Base-by-base conservation (phyloP, 64 coral and sea anemone species). In the Dendrophyllia cribrosa region DNA sequence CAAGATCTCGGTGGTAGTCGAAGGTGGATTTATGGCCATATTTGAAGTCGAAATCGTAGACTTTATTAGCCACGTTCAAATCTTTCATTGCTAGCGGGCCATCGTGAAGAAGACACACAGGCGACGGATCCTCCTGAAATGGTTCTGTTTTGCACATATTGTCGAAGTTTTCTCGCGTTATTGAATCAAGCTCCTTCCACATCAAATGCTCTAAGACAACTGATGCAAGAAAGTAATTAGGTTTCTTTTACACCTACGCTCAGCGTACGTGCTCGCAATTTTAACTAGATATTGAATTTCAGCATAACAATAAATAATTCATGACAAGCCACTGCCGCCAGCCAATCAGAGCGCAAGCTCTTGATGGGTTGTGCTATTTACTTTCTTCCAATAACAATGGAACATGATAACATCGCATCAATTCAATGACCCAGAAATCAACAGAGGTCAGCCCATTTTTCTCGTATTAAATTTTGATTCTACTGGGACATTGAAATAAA, bases 41-140 rank as follows among this genome's bases (percentile, higher is more conserved):
- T 79, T 93, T 93, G 23, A 93, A 93, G 66, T 93, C 91, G 58
- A 93, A 93, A 87, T 93, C 91, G 79, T 66, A 93, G 49, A 48
- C 82, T 85, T 93, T 34, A 2, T 34, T 93, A 45, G 59, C 81
- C 58, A 69, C 51, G 43, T 61, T 68, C 4, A 73, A 78, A 61
- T 93, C 91, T 17, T 73, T 93, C 91, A 93, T 93, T 7, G 91
- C 48, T 6, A 89, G 74, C 43, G 80, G 80, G 19, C 46, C 44
- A 22, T 84, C 80, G 45, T 84, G 80, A 51, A 49, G 80, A 84
- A 84, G 60, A 84, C 43, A 47, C 4, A 84, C 80, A 4, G 80
- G 80, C 9, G 80, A 59, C 4, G 44, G 46, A 20, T 84, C 80
- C 45, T 84, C 80, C n/a, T 63, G 60, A 11, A 84, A 51, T 13